Base-by-base conservation (phyloP, 1,140 invertebrate genomes). In the Cotesia glomerata region DNA sequence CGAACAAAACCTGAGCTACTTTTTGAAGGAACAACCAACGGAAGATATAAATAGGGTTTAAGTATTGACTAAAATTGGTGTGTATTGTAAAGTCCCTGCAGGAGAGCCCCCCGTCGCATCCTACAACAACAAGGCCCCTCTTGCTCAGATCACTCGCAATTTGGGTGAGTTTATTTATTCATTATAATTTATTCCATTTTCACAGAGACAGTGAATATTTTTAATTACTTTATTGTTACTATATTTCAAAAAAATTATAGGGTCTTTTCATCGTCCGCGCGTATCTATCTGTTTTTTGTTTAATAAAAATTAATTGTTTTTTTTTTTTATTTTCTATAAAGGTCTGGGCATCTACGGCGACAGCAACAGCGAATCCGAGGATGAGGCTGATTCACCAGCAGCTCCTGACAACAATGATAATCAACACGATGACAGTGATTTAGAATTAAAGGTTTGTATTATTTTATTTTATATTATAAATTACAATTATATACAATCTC, bases 121-220 rank as follows among this genome's bases (percentile, higher is more conserved):
- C 84, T 86, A 91, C 80, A 88, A 89, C 89, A 90, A 90, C 88
- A 90, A 89, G 85, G 88, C 89, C 82, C 91, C 91, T 89, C 90
- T 92, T 88, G 89, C 90, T 82, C 90, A 91, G 88, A 88, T 92
- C 81, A 90, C 91, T 79, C 88, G 88, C 78, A 88, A 90, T 79
- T 88, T 92, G 79, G 90, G 91, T 92, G 88, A 91, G 91, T 91
- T 70, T 13, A 67, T 68, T 79, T 69, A 78, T 49, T 69, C 34
- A 51, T 32, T 34, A 65, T 74, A 74, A 74, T 54, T 74, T 73
- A 77, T 66, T 74, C 77, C 79, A 82, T 75, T 77, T 79, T 79
- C n/a, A n/a, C 5, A 32, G 5, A 8, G 26, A 26, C 16, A 61
- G 39, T 45, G 39, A 45, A 9, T 16, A 56, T 16, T 18, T 14